Evolutionary conservation across 1,140 invertebrate genomes (phyloP).

Genomic region (Geopemphigus sp.): DNA sequence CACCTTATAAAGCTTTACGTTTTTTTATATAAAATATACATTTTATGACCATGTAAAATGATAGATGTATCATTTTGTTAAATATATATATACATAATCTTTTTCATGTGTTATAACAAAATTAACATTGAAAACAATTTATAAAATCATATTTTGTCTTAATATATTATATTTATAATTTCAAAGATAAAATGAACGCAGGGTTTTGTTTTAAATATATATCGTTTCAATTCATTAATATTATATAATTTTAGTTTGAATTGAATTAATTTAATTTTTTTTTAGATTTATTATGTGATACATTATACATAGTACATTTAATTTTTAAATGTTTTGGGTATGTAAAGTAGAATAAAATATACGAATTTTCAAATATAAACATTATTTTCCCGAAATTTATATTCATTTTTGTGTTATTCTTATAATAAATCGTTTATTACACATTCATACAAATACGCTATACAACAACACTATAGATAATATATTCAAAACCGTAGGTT

Average conservation of each 20-base stretch:
- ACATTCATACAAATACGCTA: no score
- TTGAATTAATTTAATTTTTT: background rate
- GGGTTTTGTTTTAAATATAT: conserved; percentile 24
- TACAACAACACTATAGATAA: no score
- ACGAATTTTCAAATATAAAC: no score
- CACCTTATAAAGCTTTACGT: background rate
- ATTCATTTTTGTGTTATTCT: no score
- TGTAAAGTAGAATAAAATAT: no score
- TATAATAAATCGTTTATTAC: no score
- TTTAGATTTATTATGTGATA: no score
- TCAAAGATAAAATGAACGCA: background rate
- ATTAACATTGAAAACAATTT: background rate
- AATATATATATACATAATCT: background rate
- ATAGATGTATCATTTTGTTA: background rate
- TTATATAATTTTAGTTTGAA: no score
- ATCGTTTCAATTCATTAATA: background rate
- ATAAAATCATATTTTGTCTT: conserved; percentile 1
- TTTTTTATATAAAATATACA: background rate
- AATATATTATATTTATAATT: background rate
- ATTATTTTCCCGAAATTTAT: no score
- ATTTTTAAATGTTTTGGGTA: no score
- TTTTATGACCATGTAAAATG: background rate
- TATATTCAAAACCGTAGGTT: background rate
- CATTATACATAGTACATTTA: no score
- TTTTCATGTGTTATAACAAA: conserved; percentile 11